Base-by-base conservation (phyloP, 2,888 invertebrate genomes). In the Drosophila pegasa region DNA sequence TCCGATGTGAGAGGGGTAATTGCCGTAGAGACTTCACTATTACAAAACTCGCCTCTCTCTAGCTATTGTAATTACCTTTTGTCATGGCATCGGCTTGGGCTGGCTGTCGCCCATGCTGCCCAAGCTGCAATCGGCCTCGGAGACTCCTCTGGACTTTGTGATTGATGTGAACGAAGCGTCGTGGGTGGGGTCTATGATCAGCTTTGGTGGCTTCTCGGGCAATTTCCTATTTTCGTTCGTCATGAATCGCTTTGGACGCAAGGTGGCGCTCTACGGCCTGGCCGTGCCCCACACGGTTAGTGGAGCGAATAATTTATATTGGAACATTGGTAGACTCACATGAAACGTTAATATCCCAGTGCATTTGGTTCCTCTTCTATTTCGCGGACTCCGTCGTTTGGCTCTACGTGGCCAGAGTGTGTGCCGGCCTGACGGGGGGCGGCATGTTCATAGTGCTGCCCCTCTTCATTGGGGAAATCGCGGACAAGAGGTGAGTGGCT, bases 381-480 rank as follows among this genome's bases (percentile, higher is more conserved):
- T 91, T 90, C 56, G 90, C 90, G 0, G 69, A 71, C 43, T 81
- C 87, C 31, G 78, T 91, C 18, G 86, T 87, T 57, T 86, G 85
- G 73, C 71, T 92, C 0, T 92, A 91, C 67, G 73, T 88, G n/a
- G 91, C 91, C 5, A 79, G 92, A 12, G 60, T 90, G 3, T 82
- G 88, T 29, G 85, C 81, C 3, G 92, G 92, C 6, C 27, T 90
- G 16, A 89, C 90, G 2, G 92, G 92, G 9, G 92, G 92, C 22
- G 92, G 91, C 18, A 55, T 88, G 29, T 90, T 83, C 33, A 71
- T 90, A 7, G 84, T 88, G 0, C 57, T 92, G 35, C 92, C 92
- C 25, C 83, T 92, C 16, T 92, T 87, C 47, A 87, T 92, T 12
- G 86, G 91, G 1, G 92, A 92, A 86, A 92, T 92, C 25, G 80